These are phyloP conservation scores for Sebastes schlegelii DNA, from an alignment of 2,113 vertebrate species.

Conservation along the genomic window DNA sequence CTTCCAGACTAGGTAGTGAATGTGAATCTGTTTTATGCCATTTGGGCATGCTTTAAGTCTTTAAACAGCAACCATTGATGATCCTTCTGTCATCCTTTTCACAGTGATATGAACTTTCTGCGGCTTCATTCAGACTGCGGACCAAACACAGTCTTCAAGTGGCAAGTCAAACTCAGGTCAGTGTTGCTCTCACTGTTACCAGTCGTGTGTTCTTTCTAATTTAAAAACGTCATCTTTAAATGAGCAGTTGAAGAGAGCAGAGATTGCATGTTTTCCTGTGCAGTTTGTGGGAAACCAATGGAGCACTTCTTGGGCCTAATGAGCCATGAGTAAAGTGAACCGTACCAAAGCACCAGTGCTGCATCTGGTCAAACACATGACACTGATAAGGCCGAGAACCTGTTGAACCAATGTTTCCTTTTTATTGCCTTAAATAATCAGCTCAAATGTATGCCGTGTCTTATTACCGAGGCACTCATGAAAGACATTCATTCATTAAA, in stretches of 20 bases:
- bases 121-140: slow-evolving; percentile 92
- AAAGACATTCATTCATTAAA: background rate
- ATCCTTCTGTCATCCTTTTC: slow-evolving; percentile 7
- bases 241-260: no score
- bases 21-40: fast-evolving
- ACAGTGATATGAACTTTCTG: slow-evolving; percentile 91
- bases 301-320: no score
- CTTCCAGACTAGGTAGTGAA: slow-evolving; percentile 93
- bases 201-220: background rate
- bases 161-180: slow-evolving; percentile 98
- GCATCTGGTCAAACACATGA: background rate
- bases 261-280: background rate
- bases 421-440: background rate
- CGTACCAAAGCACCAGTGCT: background rate
- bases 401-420: background rate
- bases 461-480: background rate
- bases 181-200: background rate
- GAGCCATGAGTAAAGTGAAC: background rate
- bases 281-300: background rate
- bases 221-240: background rate
- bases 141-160: slow-evolving; percentile 93
- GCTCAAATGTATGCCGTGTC: background rate
- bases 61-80: background rate
- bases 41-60: background rate
- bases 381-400: no score